These are phyloP conservation scores for Glyphotaelius pellucidus DNA, from an alignment of 2,888 invertebrate species.

Conservation along the genomic window DNA sequence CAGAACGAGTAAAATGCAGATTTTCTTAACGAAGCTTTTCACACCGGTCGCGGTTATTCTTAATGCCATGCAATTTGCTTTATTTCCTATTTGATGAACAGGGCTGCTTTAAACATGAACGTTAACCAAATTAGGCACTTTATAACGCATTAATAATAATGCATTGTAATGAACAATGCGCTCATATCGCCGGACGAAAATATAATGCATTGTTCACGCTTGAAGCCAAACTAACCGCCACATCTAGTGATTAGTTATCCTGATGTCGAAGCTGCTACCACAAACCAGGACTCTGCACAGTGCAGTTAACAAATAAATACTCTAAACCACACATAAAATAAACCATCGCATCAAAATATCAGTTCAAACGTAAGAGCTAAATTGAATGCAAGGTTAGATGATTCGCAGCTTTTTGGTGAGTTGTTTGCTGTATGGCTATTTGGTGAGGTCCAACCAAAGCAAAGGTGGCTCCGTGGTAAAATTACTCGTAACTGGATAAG, in stretches of 20 bases:
- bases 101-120: not conserved
- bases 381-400: not conserved
- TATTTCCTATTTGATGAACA: not conserved
- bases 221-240: constrained; percentile 3
- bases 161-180: not conserved
- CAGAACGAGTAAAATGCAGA: not conserved
- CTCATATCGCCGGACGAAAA: not conserved
- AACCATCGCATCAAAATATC: not conserved
- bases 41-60: not conserved
- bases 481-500: constrained; percentile 5
- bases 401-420: not conserved
- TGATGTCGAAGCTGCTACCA: constrained; percentile 2
- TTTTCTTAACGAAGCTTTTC: constrained; percentile 2
- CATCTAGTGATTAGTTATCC: constrained; percentile 42
- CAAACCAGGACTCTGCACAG: constrained; percentile 5
- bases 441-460: not conserved
- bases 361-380: not conserved
- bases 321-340: not conserved
- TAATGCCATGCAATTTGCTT: not conserved
- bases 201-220: constrained; percentile 28
- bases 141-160: not conserved
- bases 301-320: not conserved
- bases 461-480: not conserved
- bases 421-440: not conserved
- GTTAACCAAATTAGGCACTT: not conserved